These are phyloP conservation scores for Parotocinclus haroldoi DNA, from an alignment of 2,797 vertebrate species.

Conservation along the genomic window DNA sequence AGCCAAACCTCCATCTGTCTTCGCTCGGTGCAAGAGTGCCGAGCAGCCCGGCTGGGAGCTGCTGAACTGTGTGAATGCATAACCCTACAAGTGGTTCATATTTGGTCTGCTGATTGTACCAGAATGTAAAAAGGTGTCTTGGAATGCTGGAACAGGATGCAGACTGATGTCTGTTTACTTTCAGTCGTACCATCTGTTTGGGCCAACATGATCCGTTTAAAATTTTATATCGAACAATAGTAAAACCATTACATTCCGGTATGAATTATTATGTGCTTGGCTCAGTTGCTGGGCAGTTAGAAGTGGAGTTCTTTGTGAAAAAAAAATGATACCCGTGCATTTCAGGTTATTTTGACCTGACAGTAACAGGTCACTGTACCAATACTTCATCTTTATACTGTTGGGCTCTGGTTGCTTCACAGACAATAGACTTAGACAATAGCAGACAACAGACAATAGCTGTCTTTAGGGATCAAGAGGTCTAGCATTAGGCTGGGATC, in stretches of 20 bases:
- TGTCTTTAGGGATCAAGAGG: too few relatives aligned
- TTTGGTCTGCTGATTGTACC: constrained; percentile 28
- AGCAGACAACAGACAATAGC: too few relatives aligned
- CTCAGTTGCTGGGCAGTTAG: not conserved
- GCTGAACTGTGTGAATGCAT: constrained; percentile 30
- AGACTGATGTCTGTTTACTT: constrained; percentile 9
- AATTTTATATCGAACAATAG: not conserved
- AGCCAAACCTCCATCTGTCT: not conserved
- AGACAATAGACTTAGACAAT: too few relatives aligned
- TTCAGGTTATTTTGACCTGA: not conserved
- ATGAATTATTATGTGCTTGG: not conserved
- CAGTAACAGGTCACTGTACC: too few relatives aligned
- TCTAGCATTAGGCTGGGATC: too few relatives aligned
- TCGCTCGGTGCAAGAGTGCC: not conserved
- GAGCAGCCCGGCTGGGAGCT: not conserved
- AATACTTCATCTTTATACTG: too few relatives aligned
- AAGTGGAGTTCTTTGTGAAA: too few relatives aligned
- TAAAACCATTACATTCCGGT: not conserved
- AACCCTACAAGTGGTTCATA: constrained; percentile 20
- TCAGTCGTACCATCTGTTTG: constrained; percentile 11
- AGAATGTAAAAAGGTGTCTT: constrained; percentile 36
- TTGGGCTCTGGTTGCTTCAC: too few relatives aligned
- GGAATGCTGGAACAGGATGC: constrained; percentile 23
- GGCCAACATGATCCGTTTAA: not conserved
- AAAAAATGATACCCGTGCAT: too few relatives aligned